Evolutionary conservation across 2,888 invertebrate species (phyloP).

Genomic region (Zootermopsis nevadensis): DNA sequence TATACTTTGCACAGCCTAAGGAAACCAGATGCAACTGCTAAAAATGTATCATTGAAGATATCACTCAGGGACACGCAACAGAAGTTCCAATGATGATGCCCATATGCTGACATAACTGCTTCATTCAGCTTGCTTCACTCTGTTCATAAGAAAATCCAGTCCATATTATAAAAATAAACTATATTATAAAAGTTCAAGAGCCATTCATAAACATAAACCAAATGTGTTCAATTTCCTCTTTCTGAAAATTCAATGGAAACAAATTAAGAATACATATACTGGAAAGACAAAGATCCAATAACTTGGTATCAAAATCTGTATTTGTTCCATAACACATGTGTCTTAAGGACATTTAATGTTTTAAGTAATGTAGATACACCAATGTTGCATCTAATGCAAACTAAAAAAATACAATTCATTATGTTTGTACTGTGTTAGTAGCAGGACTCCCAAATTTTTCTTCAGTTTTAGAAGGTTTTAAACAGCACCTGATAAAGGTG

Average conservation of each 20-base stretch:
- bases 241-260: too few species aligned
- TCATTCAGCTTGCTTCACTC: conserved; percentile 34
- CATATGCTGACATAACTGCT: not conserved
- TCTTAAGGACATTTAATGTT: too few species aligned
- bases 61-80: not conserved
- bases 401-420: too few species aligned
- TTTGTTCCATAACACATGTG: too few species aligned
- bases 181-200: conserved; percentile 6
- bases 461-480: not conserved
- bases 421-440: too few species aligned
- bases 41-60: not conserved
- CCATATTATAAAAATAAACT: conserved; percentile 23
- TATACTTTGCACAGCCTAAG: conserved; percentile 1
- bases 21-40: not conserved
- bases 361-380: too few species aligned
- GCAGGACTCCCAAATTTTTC: conserved; percentile 31
- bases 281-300: too few species aligned
- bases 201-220: conserved; percentile 11
- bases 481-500: conserved; percentile 34
- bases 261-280: too few species aligned
- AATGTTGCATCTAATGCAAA: too few species aligned
- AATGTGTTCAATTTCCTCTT: too few species aligned
- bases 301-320: too few species aligned
- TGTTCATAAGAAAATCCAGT: conserved; percentile 46
- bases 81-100: conserved; percentile 30